Evolutionary conservation across 1,140 invertebrate species (phyloP).

Genomic region (Solenopsis fugax): DNA sequence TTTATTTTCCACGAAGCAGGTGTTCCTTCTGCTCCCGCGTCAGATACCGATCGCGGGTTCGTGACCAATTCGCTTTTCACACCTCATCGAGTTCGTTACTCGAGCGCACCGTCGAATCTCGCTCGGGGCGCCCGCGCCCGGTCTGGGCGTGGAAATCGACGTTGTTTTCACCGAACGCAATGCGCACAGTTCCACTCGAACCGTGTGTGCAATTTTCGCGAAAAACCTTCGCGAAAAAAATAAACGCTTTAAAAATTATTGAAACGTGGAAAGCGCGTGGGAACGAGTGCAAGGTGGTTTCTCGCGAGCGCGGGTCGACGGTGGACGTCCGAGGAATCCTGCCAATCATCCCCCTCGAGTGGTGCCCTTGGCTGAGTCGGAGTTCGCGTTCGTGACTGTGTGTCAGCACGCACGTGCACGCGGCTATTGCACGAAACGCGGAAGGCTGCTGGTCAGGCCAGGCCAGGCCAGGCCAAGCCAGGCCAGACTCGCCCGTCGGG

Average conservation of each 20-base stretch:
- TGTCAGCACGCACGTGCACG: slow-evolving; percentile 23
- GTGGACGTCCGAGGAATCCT: neutral
- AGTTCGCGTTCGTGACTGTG: slow-evolving; percentile 31
- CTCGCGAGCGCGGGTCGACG: neutral
- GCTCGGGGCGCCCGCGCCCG: neutral
- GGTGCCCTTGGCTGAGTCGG: slow-evolving; percentile 40
- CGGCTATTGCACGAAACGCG: slow-evolving; percentile 52
- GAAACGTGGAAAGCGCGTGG: neutral
- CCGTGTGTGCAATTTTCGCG: neutral
- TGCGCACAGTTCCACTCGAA: neutral
- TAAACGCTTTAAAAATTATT: neutral
- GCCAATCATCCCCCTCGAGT: slow-evolving; percentile 43
- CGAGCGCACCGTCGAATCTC: slow-evolving; percentile 1
- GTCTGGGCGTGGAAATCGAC: neutral
- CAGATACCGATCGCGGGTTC: slow-evolving; percentile 54
- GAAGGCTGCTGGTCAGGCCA: neutral
- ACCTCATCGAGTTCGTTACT: slow-evolving; percentile 51
- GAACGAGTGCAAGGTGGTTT: neutral
- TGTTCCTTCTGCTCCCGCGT: neutral
- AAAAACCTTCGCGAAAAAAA: neutral
- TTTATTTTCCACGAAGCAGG: slow-evolving; percentile 34
- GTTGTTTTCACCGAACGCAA: neutral
- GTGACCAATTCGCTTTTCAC: slow-evolving; percentile 61
- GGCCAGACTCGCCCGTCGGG: neutral
- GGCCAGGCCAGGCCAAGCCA: neutral